Conservation (phyloP, 2,113 vertebrate genomes). For the Notarius lentiginosus region DNA sequence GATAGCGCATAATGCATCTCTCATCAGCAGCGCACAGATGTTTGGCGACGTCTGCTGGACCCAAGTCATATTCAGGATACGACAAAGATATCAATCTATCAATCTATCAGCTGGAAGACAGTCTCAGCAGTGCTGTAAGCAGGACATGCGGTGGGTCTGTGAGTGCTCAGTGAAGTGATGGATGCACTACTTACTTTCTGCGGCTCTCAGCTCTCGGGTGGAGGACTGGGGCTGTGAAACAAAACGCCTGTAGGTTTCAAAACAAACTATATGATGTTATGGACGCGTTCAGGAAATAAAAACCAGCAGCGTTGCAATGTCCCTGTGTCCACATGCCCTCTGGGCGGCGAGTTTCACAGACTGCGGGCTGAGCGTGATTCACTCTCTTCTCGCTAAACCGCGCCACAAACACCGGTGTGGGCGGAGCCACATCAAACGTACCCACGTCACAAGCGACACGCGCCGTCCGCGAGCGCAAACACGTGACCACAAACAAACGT, state of each 20-base stretch:
- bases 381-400: conserved; percentile 22
- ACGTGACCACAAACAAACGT: background rate
- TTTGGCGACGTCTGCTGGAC: background rate
- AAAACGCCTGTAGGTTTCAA: background rate
- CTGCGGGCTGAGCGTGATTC: conserved; percentile 35
- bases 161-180: background rate
- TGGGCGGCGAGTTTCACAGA: background rate
- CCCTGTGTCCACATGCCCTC: conserved; percentile 32
- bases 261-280: background rate
- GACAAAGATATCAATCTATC: background rate
- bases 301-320: background rate
- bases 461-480: conserved; percentile 25
- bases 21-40: conserved; percentile 20
- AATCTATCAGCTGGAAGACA: no score
- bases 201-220: background rate
- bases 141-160: background rate
- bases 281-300: background rate
- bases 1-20: background rate
- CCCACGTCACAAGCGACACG: conserved; percentile 40
- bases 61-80: background rate
- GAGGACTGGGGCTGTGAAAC: background rate
- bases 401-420: conserved; percentile 27
- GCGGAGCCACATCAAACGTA: conserved; percentile 30
- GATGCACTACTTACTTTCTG: conserved; percentile 4
- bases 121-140: background rate